phyloP scores from a whole-genome alignment of 2,113 vertebrate genomes.

The Anser brachyrhynchus region DNA sequence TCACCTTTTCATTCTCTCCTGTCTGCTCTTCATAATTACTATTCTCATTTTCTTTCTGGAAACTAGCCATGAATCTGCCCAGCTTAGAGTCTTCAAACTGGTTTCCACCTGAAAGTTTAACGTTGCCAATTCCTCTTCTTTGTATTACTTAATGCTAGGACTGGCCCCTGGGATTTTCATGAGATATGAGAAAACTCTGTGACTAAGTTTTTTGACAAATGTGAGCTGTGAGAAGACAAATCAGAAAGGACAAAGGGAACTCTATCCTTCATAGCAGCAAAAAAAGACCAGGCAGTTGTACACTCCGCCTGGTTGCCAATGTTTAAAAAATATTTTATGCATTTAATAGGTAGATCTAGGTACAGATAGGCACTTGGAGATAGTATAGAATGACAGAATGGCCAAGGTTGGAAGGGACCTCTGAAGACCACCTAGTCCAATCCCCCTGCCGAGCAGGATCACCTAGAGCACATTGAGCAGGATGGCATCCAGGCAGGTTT shows the following conservation, averaged over 20 bases:
- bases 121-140: neutral
- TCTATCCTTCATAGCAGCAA: neutral
- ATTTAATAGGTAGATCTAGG: neutral
- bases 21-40: neutral
- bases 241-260: neutral
- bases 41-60: neutral
- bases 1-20: neutral
- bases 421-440: no score
- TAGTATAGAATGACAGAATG: no score
- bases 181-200: neutral
- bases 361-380: neutral
- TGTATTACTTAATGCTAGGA: neutral
- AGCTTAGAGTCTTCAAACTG: neutral
- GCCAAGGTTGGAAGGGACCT: no score
- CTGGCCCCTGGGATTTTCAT: neutral
- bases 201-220: neutral
- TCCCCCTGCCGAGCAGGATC: no score
- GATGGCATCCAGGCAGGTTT: no score
- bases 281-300: neutral
- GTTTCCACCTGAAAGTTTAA: neutral
- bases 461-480: no score
- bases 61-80: neutral
- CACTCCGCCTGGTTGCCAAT: rapidly evolving
- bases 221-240: neutral
- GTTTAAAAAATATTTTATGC: neutral